Percentiles rank a stretch among this genome's conserved stretches.
phyloP scores from a whole-genome alignment of 2,113 vertebrate genomes.

The Nestor notabilis region DNA sequence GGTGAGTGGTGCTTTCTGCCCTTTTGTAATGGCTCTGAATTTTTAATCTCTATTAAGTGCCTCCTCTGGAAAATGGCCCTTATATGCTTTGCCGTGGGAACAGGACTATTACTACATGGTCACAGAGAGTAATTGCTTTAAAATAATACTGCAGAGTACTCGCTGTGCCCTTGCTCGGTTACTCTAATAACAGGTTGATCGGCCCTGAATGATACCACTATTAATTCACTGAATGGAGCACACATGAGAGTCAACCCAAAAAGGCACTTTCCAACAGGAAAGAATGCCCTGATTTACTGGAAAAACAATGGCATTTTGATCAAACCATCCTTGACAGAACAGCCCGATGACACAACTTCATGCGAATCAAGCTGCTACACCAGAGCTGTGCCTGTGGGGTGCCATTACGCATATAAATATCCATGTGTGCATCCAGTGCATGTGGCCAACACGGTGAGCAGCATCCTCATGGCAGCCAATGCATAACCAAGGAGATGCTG shows the following conservation, averaged over 20 bases:
- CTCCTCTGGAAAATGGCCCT: background rate
- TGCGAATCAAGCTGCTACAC: background rate
- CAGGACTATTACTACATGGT: background rate
- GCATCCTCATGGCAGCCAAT: background rate
- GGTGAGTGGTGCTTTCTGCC: background rate
- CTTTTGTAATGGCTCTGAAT: background rate
- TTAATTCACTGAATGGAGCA: background rate
- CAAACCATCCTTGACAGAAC: background rate
- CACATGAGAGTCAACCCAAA: rapidly evolving
- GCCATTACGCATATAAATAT: rapidly evolving
- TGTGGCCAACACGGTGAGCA: rapidly evolving
- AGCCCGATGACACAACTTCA: background rate
- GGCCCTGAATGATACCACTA: background rate
- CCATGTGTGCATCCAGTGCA: rapidly evolving
- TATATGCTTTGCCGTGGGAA: background rate
- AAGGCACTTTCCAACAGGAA: background rate
- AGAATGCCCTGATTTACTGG: background rate
- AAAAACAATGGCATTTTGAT: background rate
- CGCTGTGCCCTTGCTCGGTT: background rate
- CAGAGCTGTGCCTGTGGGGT: background rate
- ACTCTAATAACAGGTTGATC: background rate
- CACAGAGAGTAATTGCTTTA: background rate
- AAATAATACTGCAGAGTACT: background rate
- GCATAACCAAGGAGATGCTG: background rate
- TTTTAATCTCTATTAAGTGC: background rate